A percentile compares a stretch with the other conserved stretches of the same genome.
These are phyloP conservation scores for Theodoxus fluviatilis DNA, from an alignment of 2,888 invertebrate species.

Conservation along the genomic window DNA sequence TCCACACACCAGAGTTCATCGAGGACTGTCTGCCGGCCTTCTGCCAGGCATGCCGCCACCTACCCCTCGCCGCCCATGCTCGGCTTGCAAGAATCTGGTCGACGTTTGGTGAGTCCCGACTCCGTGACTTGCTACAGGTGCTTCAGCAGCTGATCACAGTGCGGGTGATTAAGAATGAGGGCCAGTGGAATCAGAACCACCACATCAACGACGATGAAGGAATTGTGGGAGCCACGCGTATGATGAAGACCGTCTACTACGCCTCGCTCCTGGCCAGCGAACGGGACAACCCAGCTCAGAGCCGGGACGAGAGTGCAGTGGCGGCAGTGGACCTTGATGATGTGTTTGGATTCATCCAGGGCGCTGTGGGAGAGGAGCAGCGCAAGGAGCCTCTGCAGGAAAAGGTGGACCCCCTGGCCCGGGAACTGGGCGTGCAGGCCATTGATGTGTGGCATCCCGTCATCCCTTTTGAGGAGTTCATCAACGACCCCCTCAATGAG, in stretches of 20 bases:
- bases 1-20: constrained; percentile 75
- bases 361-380: constrained; percentile 58
- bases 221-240: constrained; percentile 84
- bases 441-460: constrained; percentile 84
- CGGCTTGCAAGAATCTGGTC: constrained; percentile 84
- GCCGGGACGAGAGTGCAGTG: constrained; percentile 54
- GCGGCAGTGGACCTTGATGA: constrained; percentile 39
- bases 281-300: constrained; percentile 52
- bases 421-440: constrained; percentile 77
- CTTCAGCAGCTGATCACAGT: constrained; percentile 88
- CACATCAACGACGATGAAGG: constrained; percentile 85
- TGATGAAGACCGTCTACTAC: constrained; percentile 79
- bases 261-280: constrained; percentile 85
- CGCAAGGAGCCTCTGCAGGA: constrained; percentile 59
- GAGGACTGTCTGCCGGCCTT: constrained; percentile 81
- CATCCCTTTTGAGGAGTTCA: constrained; percentile 87
- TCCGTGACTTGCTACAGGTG: constrained; percentile 49
- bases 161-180: constrained; percentile 67
- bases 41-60: constrained; percentile 76
- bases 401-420: constrained; percentile 69
- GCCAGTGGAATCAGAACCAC: constrained; percentile 70
- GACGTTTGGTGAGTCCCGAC: constrained; percentile 55
- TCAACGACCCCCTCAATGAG: constrained; percentile 92
- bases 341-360: constrained; percentile 51
- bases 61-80: constrained; percentile 80